Evolutionary conservation across 2,113 vertebrate species (phyloP).

Genomic region (Eulacestoma nigropectus): DNA sequence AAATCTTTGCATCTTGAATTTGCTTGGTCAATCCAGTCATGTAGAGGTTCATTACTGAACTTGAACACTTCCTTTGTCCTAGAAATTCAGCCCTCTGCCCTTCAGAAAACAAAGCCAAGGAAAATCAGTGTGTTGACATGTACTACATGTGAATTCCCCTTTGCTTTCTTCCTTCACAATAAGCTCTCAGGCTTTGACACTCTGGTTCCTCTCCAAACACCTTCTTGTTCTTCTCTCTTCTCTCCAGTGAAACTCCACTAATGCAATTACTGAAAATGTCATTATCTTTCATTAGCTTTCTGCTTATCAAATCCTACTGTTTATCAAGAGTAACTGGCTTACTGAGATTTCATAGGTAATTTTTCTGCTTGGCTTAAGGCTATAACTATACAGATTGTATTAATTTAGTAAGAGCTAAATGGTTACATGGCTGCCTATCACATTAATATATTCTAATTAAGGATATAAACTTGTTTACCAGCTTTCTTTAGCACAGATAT

Average conservation of each 20-base stretch:
- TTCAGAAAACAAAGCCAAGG: background rate
- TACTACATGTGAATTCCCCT: background rate
- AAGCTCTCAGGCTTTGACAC: background rate
- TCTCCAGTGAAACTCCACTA: background rate
- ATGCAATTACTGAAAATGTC: background rate
- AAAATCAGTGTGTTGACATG: background rate
- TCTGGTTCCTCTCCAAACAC: background rate
- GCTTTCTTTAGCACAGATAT: background rate
- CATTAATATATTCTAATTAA: background rate
- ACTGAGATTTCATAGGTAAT: background rate
- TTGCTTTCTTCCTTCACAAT: background rate
- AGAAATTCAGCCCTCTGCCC: background rate
- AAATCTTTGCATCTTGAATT: background rate
- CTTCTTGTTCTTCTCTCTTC: background rate
- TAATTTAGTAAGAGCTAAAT: background rate
- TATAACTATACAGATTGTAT: background rate
- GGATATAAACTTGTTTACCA: background rate
- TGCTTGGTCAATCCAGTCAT: fast-evolving
- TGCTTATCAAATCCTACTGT: background rate
- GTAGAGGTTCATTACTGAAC: background rate
- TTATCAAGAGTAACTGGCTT: background rate
- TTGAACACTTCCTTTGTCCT: background rate
- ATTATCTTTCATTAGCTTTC: background rate
- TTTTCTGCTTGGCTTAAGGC: background rate
- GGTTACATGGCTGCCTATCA: background rate